phyloP scores from a whole-genome alignment of 2,113 vertebrate genomes.

The Albula goreensis region DNA sequence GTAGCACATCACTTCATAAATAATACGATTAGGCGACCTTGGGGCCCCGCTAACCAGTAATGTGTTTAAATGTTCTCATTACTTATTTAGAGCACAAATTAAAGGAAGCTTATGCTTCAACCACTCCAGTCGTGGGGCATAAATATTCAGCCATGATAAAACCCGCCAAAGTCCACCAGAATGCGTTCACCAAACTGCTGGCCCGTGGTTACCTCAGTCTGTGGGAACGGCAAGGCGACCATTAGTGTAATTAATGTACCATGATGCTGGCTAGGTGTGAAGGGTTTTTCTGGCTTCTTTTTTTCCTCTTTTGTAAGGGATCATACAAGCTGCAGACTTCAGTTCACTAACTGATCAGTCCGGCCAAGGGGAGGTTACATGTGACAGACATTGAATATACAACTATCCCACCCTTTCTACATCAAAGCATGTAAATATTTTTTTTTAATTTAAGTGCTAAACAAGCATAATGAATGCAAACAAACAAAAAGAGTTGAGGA shows the following conservation, averaged over 20 bases:
- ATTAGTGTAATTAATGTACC: background rate
- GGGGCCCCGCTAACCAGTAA: constrained; percentile 85
- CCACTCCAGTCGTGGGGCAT: constrained; percentile 79
- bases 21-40: constrained; percentile 99
- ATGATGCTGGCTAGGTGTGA: background rate
- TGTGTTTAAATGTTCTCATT: constrained; percentile 99
- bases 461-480: background rate
- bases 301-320: background rate
- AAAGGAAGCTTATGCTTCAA: constrained; percentile 88
- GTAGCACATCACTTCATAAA: constrained; percentile 99
- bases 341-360: background rate
- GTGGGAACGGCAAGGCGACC: background rate
- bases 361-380: no score
- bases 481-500: background rate
- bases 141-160: constrained; percentile 71
- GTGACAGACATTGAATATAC: background rate
- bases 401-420: background rate
- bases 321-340: background rate
- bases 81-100: constrained; percentile 98
- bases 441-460: background rate
- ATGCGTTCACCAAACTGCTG: background rate
- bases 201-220: background rate
- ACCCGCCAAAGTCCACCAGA: background rate
- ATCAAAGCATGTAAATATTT: background rate
- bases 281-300: background rate